Evolutionary conservation across 1,140 invertebrate genomes (phyloP), one percentile per base, ranked within the genome.

Genomic region (Drosophila baimaii): DNA sequence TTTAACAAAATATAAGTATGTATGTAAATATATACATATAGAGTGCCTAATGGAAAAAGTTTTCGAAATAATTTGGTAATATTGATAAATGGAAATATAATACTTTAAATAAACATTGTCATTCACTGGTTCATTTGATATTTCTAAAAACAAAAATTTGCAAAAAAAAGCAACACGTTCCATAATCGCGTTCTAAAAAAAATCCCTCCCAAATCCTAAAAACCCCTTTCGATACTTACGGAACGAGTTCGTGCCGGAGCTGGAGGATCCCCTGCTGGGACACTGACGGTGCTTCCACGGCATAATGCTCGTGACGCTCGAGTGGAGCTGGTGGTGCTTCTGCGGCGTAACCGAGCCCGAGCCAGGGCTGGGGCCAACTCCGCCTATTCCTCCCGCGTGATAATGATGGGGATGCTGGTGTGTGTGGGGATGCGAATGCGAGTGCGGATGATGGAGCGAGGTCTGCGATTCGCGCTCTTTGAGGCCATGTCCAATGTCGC

Each of bases 201-300:
- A 27, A 27, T 3, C 8, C 27, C 15, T 46, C 15, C 44, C 33
- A 2, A 35, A n/a, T n/a, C n/a, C n/a, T n/a, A 39, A 25, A 57
- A 57, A 57, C 6, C 6, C 29, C 15, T 2, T 21, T 35, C 3
- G n/a, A 39, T 71, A 91, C 88, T 92, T 89, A 92, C 91, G 90
- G 59, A 91, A 92, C 35, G 88, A 91, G 43, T 90, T 92, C 25
- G 91, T 92, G 66, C 88, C 91, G 39, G 91, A 92, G 46, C 91
- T 92, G 56, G 91, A 91, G 43, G 90, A 92, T 33, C 90, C 88
- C 43, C 91, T 80, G 63, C 91, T 92, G 57, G 91, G 91, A 74
- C 91, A 91, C 54, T 92, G 91, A 49, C 91, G 79, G 70, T 92
- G 91, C 56, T 92, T 92, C 91, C 91, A 92, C 9, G 91, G 91